These are phyloP conservation scores for Acleris sparsana DNA, from an alignment of 2,888 invertebrate genomes.

Conservation along the genomic window DNA sequence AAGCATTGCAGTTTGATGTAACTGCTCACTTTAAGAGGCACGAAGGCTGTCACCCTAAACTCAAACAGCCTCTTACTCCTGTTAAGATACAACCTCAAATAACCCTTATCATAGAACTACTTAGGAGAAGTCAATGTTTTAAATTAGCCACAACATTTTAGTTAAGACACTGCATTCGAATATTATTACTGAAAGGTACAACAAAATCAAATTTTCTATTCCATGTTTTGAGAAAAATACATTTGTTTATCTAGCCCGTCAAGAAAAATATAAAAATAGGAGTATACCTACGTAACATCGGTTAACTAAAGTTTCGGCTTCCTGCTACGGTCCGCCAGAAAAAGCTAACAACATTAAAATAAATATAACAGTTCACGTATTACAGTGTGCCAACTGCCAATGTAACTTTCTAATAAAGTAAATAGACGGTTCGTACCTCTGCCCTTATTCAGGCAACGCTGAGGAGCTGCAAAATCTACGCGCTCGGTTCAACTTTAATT, in stretches of 20 bases:
- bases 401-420: conserved; percentile 4
- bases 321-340: too few species aligned
- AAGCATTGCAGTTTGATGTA: too few species aligned
- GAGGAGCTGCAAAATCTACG: conserved; percentile 35
- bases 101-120: conserved; percentile 53
- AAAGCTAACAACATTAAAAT: neutral
- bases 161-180: conserved; percentile 69
- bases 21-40: conserved; percentile 42
- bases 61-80: conserved; percentile 64
- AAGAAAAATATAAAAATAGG: conserved; percentile 1
- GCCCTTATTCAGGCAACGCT: too few species aligned
- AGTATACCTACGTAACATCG: conserved; percentile 7
- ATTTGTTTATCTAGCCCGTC: conserved; percentile 9
- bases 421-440: conserved; percentile 11
- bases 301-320: neutral
- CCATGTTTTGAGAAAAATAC: conserved; percentile 8
- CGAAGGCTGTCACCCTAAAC: conserved; percentile 53
- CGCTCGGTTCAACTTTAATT: conserved; percentile 53
- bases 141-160: conserved; percentile 68
- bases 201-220: conserved; percentile 34
- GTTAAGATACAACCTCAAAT: conserved; percentile 63
- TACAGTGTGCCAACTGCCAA: conserved; percentile 2
- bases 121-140: conserved; percentile 51
- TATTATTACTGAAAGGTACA: conserved; percentile 60
- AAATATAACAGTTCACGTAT: neutral